Base-by-base conservation (phyloP, 2,888 invertebrate species). In the Orchesellides sinensis region DNA sequence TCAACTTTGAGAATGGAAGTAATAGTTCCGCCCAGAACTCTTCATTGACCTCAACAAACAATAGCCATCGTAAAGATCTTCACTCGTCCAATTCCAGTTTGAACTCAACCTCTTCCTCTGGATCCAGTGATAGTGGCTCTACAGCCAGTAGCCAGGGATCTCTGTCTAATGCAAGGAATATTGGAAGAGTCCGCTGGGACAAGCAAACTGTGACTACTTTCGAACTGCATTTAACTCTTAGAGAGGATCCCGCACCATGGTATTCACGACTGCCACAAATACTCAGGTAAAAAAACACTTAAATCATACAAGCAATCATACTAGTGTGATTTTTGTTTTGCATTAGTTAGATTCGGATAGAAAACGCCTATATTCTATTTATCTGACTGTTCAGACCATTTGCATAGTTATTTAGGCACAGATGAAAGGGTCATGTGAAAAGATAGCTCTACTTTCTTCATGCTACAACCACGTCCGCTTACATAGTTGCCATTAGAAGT, bases 201-300 rank as follows among this genome's bases (percentile, higher is more conserved):
- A 95, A 95, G 70, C 93, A 93, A 89, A 95, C 96, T 32, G 95
- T 96, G 68, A 95, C 96, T 84, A 97, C 97, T 84, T 97, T 97
- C 90, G 97, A 97, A 91, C 92, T 97, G 89, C 95, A 95, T 91
- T 92, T 97, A 87, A 96, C 96, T 69, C 92, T 97, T 88, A 95
- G 95, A 90, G 96, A 96, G 90, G 95, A 96, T 89, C 93, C 94
- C 83, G 94, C 95, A 89, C 94, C 95, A 89, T 97, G 97, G 97
- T 95, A 95, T 88, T 94, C 94, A 89, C 92, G 95, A 90, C 92
- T 97, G 91, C 96, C 96, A 90, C 96, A 96, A 91, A 95, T 97
- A 91, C 92, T 97, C 91, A 96, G 96, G 96, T 96, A 91, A 95
- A 68, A 6, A 68, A 25, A 6, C 23, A 66, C 47, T 54, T 32